These are phyloP conservation scores for Apodemus speciosus DNA, from an alignment of 2,113 vertebrate genomes.

Conservation along the genomic window DNA sequence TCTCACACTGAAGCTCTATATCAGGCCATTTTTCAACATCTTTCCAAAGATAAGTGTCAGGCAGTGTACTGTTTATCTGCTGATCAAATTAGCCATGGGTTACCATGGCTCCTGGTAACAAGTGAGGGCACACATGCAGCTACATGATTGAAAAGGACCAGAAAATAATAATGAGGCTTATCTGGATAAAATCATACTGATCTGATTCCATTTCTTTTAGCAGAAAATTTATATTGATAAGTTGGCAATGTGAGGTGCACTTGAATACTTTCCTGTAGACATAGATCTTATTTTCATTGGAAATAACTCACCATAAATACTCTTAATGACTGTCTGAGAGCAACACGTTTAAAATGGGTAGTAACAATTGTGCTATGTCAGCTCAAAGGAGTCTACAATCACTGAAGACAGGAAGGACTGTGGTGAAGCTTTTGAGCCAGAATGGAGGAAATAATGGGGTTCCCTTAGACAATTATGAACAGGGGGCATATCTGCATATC, in stretches of 20 bases:
- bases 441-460: slow-evolving; percentile 1
- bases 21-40: neutral
- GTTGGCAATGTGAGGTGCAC: neutral
- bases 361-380: slow-evolving; percentile 44
- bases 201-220: neutral
- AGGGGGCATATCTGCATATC: neutral
- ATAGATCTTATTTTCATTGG: neutral
- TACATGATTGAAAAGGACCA: neutral
- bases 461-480: neutral
- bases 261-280: neutral
- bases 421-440: neutral
- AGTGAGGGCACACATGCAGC: neutral
- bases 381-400: slow-evolving; percentile 31
- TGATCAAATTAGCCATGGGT: neutral
- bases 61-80: neutral
- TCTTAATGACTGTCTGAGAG: slow-evolving; percentile 33
- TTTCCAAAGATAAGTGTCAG: neutral
- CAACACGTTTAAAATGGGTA: slow-evolving; percentile 18
- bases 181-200: neutral
- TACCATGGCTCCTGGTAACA: neutral
- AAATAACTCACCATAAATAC: slow-evolving; percentile 41
- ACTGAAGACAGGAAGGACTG: neutral
- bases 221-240: slow-evolving; percentile 29
- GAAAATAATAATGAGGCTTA: neutral
- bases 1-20: neutral